These are phyloP conservation scores for Bothrops jararaca DNA, from an alignment of 2,113 vertebrate genomes.

Conservation along the genomic window DNA sequence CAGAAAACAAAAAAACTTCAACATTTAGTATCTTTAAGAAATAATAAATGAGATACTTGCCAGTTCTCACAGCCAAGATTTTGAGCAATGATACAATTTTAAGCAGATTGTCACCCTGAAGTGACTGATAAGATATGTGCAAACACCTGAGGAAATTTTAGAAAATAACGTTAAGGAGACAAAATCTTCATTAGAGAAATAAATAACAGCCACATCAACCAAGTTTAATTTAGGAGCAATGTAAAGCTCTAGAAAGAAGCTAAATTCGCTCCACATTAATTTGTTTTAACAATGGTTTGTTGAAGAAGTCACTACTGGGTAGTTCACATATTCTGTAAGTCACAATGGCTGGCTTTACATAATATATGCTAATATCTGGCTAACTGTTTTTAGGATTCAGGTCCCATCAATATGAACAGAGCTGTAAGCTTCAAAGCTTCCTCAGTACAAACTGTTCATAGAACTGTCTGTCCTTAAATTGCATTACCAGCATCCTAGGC, in stretches of 20 bases:
- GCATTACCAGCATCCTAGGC: not conserved
- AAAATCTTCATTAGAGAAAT: not conserved
- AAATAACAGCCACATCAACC: not conserved
- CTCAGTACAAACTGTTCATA: not conserved
- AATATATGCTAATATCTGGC: not conserved
- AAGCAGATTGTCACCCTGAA: not conserved
- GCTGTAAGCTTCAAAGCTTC: not conserved
- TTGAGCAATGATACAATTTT: conserved; percentile 10
- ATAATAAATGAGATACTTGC: not conserved
- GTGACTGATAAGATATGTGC: not conserved
- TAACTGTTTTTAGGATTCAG: not conserved
- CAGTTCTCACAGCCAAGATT: not conserved
- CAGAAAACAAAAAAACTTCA: not conserved
- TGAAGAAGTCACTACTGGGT: not conserved
- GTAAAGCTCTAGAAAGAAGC: not conserved
- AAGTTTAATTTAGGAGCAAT: not conserved
- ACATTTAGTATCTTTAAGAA: not conserved
- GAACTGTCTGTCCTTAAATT: not conserved
- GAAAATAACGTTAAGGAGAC: not conserved
- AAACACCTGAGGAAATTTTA: not conserved
- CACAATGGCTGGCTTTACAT: not conserved
- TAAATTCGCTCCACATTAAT: not conserved
- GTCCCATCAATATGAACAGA: not conserved
- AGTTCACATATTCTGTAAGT: not conserved
- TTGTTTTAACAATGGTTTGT: not conserved